These are phyloP conservation scores for Ceuthmochares aereus DNA, from an alignment of 2,113 vertebrate genomes.

Conservation along the genomic window DNA sequence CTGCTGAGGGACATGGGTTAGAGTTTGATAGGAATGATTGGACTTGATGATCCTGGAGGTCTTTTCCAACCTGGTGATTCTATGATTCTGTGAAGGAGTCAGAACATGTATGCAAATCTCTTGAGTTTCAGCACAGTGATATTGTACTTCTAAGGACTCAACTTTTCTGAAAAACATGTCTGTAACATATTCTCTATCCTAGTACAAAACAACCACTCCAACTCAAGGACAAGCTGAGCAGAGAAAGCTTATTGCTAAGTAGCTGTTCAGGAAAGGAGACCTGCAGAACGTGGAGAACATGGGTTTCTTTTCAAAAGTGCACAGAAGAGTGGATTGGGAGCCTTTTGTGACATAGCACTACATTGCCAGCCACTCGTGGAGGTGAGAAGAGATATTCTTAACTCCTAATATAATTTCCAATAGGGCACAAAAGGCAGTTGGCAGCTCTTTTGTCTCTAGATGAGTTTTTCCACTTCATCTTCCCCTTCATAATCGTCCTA, in stretches of 20 bases:
- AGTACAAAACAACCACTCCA: constrained; percentile 12
- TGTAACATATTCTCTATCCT: neutral
- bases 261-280: constrained; percentile 12
- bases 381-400: neutral
- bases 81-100: neutral
- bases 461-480: constrained; percentile 33
- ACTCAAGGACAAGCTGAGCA: constrained; percentile 25
- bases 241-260: neutral
- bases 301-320: constrained; percentile 1
- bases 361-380: neutral
- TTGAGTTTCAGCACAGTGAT: neutral
- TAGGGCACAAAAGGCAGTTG: neutral
- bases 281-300: constrained; percentile 1
- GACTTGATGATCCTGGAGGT: too few species aligned
- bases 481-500: neutral
- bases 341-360: neutral
- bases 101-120: neutral
- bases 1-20: too few species aligned
- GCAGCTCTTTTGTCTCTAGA: constrained; percentile 5
- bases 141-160: neutral
- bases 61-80: too few species aligned
- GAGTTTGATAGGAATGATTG: too few species aligned
- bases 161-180: neutral
- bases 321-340: neutral
- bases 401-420: neutral